Base-by-base conservation (phyloP, 1,140 invertebrate genomes). In the Grapholita molesta region DNA sequence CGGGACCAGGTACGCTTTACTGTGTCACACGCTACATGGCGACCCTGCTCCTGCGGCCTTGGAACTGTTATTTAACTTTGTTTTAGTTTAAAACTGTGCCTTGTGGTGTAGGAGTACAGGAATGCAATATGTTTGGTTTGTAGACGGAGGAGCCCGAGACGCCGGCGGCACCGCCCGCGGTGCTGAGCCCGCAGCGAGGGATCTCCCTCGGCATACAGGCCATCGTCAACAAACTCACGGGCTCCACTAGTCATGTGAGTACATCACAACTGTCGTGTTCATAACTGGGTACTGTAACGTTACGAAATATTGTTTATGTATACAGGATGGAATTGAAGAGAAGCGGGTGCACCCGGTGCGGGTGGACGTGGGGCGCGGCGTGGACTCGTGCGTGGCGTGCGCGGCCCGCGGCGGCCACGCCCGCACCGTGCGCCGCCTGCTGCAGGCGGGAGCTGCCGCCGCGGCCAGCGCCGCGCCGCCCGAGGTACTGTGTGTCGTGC, bases 191-290 rank as follows among this genome's bases (percentile, higher is more conserved):
- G 0, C 96, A 95, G 0, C 94, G 95, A 18, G 93, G 96, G 66
- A 96, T 98, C 70, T 97, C 97, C 0, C 95, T 96, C 77, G 96
- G 97, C 1, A 98, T 98, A 73, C 96, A 97, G 76, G 95, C 95
- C 48, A 95, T 98, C 30, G 96, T 98, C 94, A 96, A 95, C 5
- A 96, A 96, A 77, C 88, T 98, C 38, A 97, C 94, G 94, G 81
- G 91, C 75, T 64, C 74, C 64, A 42, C 78, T 79, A 66, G 77
- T 70, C 72, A 72, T 71, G 76, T 80, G 25, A 78, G 73, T 48
- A 33, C n/a, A n/a, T 4, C 3, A 7, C 3, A 4, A 30, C 7
- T 4, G 28, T 32, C 23, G n/a, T n/a, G n/a, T n/a, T n/a, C n/a
- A n/a, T n/a, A n/a, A n/a, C n/a, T n/a, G n/a, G n/a, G n/a, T n/a